phyloP scores from a whole-genome alignment of 2,113 vertebrate species.

The Delphinus delphis region DNA sequence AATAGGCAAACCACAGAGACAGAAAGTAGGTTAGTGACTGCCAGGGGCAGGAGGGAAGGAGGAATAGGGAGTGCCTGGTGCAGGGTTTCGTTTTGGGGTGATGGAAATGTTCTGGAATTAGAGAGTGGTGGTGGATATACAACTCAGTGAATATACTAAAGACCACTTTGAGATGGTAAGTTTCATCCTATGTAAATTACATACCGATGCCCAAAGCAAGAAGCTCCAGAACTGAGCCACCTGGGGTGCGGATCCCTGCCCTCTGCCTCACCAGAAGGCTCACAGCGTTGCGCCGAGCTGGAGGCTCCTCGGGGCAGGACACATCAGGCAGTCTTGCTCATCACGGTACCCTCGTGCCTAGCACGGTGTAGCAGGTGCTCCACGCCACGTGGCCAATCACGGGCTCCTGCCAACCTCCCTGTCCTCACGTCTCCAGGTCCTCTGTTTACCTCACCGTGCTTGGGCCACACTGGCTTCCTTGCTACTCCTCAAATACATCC shows the following conservation, averaged over 20 bases:
- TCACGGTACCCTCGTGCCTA: rapidly evolving
- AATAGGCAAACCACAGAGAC: neutral
- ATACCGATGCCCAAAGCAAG: neutral
- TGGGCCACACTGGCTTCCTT: neutral
- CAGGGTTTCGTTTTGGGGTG: neutral
- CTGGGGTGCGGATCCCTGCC: neutral
- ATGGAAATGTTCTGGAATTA: neutral
- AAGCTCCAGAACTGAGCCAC: neutral
- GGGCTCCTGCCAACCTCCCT: neutral
- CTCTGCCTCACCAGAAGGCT: neutral
- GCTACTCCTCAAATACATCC: neutral
- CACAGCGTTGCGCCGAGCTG: rapidly evolving
- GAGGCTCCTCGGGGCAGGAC: neutral
- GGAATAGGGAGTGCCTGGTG: neutral
- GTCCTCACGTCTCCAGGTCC: neutral
- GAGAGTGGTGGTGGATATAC: neutral
- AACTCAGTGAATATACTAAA: neutral
- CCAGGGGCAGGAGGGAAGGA: too few species aligned
- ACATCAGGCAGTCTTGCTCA: neutral
- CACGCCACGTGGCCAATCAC: rapidly evolving
- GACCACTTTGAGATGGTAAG: neutral
- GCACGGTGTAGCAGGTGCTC: neutral
- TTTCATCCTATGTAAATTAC: neutral
- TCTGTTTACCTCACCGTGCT: neutral
- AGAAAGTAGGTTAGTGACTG: neutral